These are phyloP conservation scores for Parascotia fuliginaria DNA, from an alignment of 2,888 invertebrate genomes.

Conservation along the genomic window DNA sequence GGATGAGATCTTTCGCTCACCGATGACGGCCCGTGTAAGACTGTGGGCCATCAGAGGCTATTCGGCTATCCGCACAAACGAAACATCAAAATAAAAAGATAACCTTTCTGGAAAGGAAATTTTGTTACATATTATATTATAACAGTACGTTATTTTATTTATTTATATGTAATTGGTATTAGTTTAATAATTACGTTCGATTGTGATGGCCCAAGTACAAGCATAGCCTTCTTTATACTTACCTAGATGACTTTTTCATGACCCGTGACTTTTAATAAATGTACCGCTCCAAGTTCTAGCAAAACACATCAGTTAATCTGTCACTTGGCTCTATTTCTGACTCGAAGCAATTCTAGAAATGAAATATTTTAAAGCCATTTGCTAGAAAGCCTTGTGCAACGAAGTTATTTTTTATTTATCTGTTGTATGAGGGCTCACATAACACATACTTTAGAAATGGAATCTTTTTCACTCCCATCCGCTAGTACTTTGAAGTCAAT, in stretches of 20 bases:
- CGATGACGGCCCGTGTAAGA: no score
- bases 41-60: no score
- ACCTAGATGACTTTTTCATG: conserved; percentile 40
- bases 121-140: no score
- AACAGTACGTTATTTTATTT: no score
- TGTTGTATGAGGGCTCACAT: conserved; percentile 16
- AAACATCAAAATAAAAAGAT: no score
- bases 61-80: no score
- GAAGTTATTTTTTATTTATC: conserved; percentile 70
- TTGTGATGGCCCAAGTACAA: no score
- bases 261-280: conserved; percentile 70
- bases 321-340: conserved; percentile 78
- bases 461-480: conserved; percentile 14
- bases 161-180: no score
- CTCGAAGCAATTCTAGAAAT: conserved; percentile 79
- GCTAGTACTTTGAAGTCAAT: conserved; percentile 7
- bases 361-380: conserved; percentile 82
- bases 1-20: no score
- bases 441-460: conserved; percentile 17
- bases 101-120: no score
- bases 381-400: conserved; percentile 75
- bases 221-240: conserved; percentile 11
- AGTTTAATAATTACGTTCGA: no score
- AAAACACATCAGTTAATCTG: conserved; percentile 76
- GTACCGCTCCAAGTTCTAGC: conserved; percentile 66